Evolutionary conservation across 2,888 invertebrate species (phyloP).

Genomic region (Bruchidius siliquastri): DNA sequence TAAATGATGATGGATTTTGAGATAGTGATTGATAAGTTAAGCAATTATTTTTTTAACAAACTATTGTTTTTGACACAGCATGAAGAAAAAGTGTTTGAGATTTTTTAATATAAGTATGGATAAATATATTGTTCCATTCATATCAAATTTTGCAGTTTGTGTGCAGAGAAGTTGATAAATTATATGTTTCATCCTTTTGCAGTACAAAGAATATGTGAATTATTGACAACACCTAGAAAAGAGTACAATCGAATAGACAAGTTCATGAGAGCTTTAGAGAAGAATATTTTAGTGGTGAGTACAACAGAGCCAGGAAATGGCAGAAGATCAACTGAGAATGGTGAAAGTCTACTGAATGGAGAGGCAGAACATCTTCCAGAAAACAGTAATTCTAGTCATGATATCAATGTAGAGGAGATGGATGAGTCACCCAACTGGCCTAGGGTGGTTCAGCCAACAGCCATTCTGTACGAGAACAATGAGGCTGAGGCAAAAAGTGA

Average conservation of each 20-base stretch:
- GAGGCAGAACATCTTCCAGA: constrained; percentile 53
- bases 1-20: too few relatives aligned
- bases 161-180: too few relatives aligned
- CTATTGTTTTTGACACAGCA: too few relatives aligned
- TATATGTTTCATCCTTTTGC: too few relatives aligned
- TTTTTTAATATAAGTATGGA: too few relatives aligned
- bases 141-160: too few relatives aligned
- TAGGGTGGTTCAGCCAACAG: constrained; percentile 11
- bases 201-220: constrained; percentile 91
- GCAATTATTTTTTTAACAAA: too few relatives aligned
- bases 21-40: too few relatives aligned
- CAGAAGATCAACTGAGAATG: constrained; percentile 62
- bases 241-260: constrained; percentile 96
- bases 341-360: constrained; percentile 60
- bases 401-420: constrained; percentile 57
- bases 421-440: constrained; percentile 47
- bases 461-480: constrained; percentile 17
- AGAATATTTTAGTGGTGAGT: constrained; percentile 85
- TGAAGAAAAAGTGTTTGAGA: too few relatives aligned
- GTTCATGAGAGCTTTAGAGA: constrained; percentile 94
- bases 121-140: too few relatives aligned
- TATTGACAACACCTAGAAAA: constrained; percentile 83
- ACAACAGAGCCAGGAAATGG: constrained; percentile 69
- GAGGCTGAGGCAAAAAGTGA: constrained; percentile 18
- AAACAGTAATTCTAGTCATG: constrained; percentile 49